These are phyloP conservation scores for Rhodinocichla rosea DNA, from an alignment of 2,113 vertebrate species.

Conservation along the genomic window DNA sequence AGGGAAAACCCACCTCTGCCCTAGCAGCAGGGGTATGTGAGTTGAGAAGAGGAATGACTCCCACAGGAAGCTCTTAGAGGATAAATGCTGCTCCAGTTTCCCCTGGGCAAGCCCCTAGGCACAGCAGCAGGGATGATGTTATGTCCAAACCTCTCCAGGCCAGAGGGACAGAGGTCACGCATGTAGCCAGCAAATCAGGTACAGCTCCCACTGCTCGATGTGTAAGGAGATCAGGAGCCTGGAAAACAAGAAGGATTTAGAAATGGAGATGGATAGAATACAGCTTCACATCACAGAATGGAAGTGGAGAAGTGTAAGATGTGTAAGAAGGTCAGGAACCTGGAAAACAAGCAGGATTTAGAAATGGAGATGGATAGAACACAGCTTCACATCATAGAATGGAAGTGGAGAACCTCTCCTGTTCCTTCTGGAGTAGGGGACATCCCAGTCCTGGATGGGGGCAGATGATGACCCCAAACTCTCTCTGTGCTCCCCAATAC, in stretches of 20 bases:
- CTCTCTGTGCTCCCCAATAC: not conserved
- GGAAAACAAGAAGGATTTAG: not conserved
- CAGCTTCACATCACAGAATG: fast-evolving
- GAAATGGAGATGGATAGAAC: not conserved
- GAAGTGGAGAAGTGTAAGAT: constrained; percentile 28
- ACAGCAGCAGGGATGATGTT: not conserved
- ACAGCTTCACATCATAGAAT: fast-evolving
- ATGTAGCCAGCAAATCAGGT: constrained; percentile 83
- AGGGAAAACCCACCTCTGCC: not conserved
- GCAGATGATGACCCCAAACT: not conserved
- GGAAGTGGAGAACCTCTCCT: not conserved
- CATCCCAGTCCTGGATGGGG: not conserved
- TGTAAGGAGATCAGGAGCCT: constrained; percentile 95
- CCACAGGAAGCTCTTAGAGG: not conserved
- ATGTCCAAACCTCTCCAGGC: not conserved
- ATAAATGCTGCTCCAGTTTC: not conserved
- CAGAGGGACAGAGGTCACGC: constrained; percentile 50
- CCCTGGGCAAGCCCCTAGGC: not conserved
- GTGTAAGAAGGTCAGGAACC: constrained; percentile 93
- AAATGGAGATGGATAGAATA: not conserved
- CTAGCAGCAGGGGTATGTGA: not conserved
- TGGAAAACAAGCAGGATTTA: not conserved
- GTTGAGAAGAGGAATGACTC: not conserved
- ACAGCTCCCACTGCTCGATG: constrained; percentile 86
- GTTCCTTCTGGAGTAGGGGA: not conserved